Evolutionary conservation across 2,888 invertebrate species (phyloP), one percentile per base, ranked within the genome.

Genomic region (Cosmia pyralina): DNA sequence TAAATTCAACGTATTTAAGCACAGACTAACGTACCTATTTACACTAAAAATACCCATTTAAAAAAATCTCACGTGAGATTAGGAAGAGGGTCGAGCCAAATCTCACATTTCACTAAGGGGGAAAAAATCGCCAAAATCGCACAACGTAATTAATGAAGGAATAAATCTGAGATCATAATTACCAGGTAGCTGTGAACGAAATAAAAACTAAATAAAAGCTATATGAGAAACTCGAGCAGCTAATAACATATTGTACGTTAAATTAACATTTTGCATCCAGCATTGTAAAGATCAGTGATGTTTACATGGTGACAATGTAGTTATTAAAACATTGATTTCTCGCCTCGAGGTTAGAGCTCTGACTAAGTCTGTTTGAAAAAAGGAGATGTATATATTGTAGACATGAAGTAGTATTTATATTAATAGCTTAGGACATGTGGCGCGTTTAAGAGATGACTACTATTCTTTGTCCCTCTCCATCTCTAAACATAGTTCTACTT

Each of bases 401-500:
- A 58, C 57, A 62, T 79, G 69, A 72, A 65, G 68, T 87, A 86
- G 73, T 68, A 60, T 77, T 77, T 82, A 80, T 78, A 82, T 81
- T 64, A 77, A 38, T 79, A 86, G 76, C 63, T 66, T 83, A 85
- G 60, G 72, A 65, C n/a, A 71, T 73, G 84, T 83, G 85, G 78
- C 81, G 80, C 84, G 85, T 87, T 87, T 86, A 82, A 79, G 86
- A 86, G 85, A 85, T 87, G 76, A 83, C 78, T 79, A 64, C 52
- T 79, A 69, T 81, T 77, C 78, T 81, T 76, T 86, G 75, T 85
- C 70, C 71, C 52, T 75, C 83, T 82, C 77, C 87, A 76, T 86
- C 87, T 88, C 83, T 88, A 82, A 85, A 87, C 86, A 85, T 85
- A 77, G 86, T 28, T 83, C 85, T 85, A 89, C 82, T 87, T 80